Evolutionary conservation across 2,797 vertebrate species (phyloP).

Genomic region (Oophaga sylvatica): DNA sequence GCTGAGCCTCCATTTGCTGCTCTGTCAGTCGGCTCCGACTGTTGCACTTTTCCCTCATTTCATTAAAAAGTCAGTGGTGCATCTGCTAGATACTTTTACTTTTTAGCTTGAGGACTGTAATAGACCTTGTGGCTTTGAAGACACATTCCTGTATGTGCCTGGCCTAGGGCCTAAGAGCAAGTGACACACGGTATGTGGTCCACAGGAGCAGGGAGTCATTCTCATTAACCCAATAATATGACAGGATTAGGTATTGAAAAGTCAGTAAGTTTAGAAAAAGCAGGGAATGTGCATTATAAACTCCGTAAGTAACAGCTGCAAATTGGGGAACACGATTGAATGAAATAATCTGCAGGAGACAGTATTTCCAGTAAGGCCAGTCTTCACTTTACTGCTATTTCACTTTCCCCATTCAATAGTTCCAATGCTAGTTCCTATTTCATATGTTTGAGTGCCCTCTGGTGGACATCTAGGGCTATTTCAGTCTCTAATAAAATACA

Average conservation of each 20-base stretch:
- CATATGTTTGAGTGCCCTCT: constrained; percentile 65
- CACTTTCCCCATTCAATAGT: constrained; percentile 7
- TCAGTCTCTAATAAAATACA: background rate
- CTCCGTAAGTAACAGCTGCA: background rate
- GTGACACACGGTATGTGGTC: constrained; percentile 19
- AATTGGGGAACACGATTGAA: constrained; percentile 25
- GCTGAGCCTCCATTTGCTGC: constrained; percentile 58
- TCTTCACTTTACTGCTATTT: constrained; percentile 38
- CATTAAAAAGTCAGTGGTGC: constrained; percentile 60
- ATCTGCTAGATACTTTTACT: constrained; percentile 39
- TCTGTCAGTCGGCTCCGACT: constrained; percentile 32
- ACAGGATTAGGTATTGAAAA: constrained; percentile 23
- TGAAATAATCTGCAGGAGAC: constrained; percentile 38
- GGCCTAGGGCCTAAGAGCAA: constrained; percentile 40
- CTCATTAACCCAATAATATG: constrained; percentile 48
- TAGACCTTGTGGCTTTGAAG: constrained; percentile 19
- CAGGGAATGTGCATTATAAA: constrained; percentile 31
- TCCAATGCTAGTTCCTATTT: constrained; percentile 15
- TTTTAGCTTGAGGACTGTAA: constrained; percentile 45
- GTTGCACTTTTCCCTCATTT: constrained; percentile 49
- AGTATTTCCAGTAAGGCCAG: constrained; percentile 25
- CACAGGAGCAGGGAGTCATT: constrained; percentile 20
- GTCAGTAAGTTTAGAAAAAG: constrained; percentile 28
- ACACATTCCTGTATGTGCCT: constrained; percentile 33
- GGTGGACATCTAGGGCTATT: constrained; percentile 53